Evolutionary conservation across 1,140 invertebrate species (phyloP).

Genomic region (Ceratitis capitata): DNA sequence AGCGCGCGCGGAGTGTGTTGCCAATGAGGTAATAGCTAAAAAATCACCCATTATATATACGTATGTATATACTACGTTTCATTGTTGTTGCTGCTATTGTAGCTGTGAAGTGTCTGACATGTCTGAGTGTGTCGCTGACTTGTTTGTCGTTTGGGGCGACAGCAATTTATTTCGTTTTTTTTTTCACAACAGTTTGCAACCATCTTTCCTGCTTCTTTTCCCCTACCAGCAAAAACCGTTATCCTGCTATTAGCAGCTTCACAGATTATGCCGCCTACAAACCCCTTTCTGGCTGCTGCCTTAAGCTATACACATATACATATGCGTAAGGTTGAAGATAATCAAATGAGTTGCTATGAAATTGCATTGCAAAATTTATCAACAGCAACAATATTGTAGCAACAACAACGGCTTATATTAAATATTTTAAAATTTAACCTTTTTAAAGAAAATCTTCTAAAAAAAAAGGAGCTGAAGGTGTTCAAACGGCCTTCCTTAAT

Average conservation of each 20-base stretch:
- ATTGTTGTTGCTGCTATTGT: constrained; percentile 44
- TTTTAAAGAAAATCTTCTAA: too few relatives aligned
- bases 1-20: too few relatives aligned
- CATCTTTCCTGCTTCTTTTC: neutral
- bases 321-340: too few relatives aligned
- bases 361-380: constrained; percentile 2
- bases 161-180: neutral
- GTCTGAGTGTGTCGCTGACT: constrained; percentile 54
- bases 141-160: constrained; percentile 56
- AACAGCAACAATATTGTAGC: neutral
- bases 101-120: constrained; percentile 24
- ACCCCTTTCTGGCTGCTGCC: neutral
- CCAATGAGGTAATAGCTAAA: too few relatives aligned
- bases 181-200: neutral
- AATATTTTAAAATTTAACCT: neutral
- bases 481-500: too few relatives aligned
- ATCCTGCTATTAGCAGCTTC: neutral
- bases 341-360: constrained; percentile 29
- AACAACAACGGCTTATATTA: neutral
- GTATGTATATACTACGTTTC: neutral
- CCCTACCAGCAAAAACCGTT: neutral
- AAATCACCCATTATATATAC: neutral
- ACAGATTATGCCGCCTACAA: neutral
- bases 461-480: too few relatives aligned
- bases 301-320: neutral